phyloP scores from a whole-genome alignment of 2,888 invertebrate species.

The Bugula neritina region DNA sequence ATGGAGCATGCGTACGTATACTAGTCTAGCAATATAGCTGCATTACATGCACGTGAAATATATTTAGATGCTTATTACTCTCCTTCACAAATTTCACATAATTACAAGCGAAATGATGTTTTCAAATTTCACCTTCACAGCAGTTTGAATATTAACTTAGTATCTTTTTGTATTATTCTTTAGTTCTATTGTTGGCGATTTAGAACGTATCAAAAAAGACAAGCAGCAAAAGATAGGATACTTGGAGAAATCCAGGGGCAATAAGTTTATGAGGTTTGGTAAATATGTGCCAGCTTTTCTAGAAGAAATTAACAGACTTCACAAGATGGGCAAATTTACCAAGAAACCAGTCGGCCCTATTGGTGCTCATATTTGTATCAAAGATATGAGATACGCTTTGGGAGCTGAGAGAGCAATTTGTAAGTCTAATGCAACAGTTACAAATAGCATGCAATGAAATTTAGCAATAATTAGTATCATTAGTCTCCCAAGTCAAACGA shows the following conservation, averaged over 20 bases:
- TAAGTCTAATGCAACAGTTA: no score
- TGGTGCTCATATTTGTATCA: slow-evolving; percentile 9
- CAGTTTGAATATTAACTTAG: no score
- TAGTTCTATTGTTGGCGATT: neutral
- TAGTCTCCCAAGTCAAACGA: no score
- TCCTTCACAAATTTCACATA: no score
- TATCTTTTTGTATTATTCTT: no score
- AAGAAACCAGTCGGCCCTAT: slow-evolving; percentile 12
- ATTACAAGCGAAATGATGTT: no score
- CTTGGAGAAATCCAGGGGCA: neutral
- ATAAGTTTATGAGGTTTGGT: slow-evolving; percentile 16
- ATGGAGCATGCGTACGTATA: slow-evolving; percentile 2
- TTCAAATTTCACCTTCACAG: no score
- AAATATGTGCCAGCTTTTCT: slow-evolving; percentile 1
- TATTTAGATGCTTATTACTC: neutral
- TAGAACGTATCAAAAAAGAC: neutral
- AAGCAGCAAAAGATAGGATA: slow-evolving; percentile 4
- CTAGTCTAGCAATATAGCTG: no score
- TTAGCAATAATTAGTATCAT: no score
- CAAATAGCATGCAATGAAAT: no score
- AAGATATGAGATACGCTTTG: slow-evolving; percentile 20
- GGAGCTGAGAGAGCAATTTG: slow-evolving; percentile 13
- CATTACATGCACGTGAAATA: neutral
- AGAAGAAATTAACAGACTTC: neutral
- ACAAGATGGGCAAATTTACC: neutral